Evolutionary conservation across 1,140 invertebrate genomes (phyloP), one percentile per base, ranked within the genome.

Genomic region (Acromyrmex charruanus): DNA sequence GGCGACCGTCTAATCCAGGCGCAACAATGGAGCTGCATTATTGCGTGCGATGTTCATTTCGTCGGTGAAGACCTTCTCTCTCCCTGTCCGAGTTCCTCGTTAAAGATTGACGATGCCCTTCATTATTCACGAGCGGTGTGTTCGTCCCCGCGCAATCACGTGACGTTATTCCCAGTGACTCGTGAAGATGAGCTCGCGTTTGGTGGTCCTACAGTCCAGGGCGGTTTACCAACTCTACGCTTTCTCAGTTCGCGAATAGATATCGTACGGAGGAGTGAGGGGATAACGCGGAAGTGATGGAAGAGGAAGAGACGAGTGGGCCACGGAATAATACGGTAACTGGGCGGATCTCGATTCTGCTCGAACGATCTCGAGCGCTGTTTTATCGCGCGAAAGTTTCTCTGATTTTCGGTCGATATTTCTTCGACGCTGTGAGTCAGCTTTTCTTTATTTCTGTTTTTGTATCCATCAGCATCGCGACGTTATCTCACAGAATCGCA

Each of bases 11-110:
- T 75, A 84, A 84, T 84, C 55, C 80, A 25, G 55, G 55, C 69
- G 28, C 55, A 69, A 86, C 85, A 86, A 81, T 69, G 85, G 55
- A 44, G 39, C 39, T 74, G 80, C 55, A 84, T 84, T 84, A 75
- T 84, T 84, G 80, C 80, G 68, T 49, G n/a, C 80, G 55, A 84
- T 75, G 69, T 84, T 75, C 69, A 55, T 71, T 72, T 58, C 69
- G 25, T 58, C 18, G 53, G 25, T 58, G 80, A 61, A 12, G 28
- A 84, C 18, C 7, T n/a, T 66, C 25, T 79, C 59, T 66, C 39
- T 79, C 59, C 51, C 25, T 6, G 35, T 39, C 18, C 80, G 21
- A 10, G 18, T 59, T 31, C 21, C 39, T 75, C 77, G 74, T 89
- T 80, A 86, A 72, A 80, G 44, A 88, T 88, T 86, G 59, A 88